Conservation (phyloP, 2,888 invertebrate species). For the Athetis lepigone region DNA sequence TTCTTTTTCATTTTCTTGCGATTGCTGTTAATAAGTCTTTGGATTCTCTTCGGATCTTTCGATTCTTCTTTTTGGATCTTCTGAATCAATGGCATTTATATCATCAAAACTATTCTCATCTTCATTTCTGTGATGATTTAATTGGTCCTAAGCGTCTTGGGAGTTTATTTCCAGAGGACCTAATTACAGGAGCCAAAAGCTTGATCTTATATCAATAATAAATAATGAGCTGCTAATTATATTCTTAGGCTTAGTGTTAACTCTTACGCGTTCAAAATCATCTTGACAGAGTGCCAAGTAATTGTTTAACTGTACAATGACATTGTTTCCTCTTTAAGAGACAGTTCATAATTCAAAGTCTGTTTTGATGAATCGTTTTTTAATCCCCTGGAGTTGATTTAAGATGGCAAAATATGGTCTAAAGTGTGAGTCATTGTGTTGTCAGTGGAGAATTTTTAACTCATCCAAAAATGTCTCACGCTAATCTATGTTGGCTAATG, state of each 20-base stretch:
- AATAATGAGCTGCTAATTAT: constrained; percentile 8
- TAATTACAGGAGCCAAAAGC: constrained; percentile 9
- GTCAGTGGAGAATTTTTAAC: background rate
- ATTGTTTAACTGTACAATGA: constrained; percentile 42
- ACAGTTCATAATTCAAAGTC: constrained; percentile 35
- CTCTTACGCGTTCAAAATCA: constrained; percentile 23
- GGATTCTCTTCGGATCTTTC: too few species aligned
- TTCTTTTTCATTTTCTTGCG: constrained; percentile 19
- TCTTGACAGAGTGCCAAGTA: constrained; percentile 52
- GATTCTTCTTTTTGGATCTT: constrained; percentile 20
- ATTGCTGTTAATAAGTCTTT: constrained; percentile 12
- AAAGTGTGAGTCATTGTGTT: background rate
- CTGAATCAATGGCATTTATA: background rate
- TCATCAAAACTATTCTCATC: background rate
- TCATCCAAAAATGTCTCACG: constrained; percentile 19
- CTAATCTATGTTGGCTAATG: constrained; percentile 8
- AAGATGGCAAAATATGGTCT: background rate
- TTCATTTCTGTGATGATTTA: background rate
- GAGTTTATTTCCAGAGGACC: background rate
- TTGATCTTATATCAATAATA: constrained; percentile 18
- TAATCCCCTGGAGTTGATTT: constrained; percentile 26
- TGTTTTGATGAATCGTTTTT: constrained; percentile 10
- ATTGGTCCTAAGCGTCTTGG: background rate
- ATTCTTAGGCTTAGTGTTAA: constrained; percentile 33
- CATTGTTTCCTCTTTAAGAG: constrained; percentile 49